These are phyloP conservation scores for Galemys pyrenaicus DNA, from an alignment of 2,113 vertebrate species.

Conservation along the genomic window DNA sequence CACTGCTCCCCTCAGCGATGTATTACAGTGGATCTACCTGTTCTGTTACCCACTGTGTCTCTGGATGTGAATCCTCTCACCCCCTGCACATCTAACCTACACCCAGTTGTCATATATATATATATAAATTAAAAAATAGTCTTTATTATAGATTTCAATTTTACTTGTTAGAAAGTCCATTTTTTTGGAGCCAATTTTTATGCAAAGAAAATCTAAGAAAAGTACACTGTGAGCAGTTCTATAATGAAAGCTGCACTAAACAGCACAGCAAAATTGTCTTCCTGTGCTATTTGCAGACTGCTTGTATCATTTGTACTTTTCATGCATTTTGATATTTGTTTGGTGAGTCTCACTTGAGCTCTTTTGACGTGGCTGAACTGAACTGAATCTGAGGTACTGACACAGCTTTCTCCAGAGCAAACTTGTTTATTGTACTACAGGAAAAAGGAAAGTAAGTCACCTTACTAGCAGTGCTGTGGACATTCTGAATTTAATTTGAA, in stretches of 20 bases:
- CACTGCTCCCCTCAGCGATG: too few relatives aligned
- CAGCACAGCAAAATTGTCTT: not conserved
- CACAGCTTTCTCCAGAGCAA: not conserved
- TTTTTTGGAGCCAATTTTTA: not conserved
- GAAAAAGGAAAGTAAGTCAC: not conserved
- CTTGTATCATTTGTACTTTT: not conserved
- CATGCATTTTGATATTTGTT: not conserved
- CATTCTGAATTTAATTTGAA: conserved; percentile 22
- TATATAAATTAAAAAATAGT: too few relatives aligned
- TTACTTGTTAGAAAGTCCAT: not conserved
- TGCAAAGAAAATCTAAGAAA: not conserved
- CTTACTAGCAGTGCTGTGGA: not conserved
- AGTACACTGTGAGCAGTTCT: not conserved
- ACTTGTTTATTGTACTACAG: not conserved
- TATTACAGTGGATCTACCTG: too few relatives aligned
- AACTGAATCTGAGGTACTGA: not conserved
- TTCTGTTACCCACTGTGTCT: too few relatives aligned
- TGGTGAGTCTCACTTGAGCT: not conserved
- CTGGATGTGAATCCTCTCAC: too few relatives aligned
- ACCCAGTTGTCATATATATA: too few relatives aligned
- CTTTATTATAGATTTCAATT: not conserved
- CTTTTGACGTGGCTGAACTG: not conserved
- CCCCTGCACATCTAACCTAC: too few relatives aligned
- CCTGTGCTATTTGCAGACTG: not conserved
- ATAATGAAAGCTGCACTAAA: conserved; percentile 18